A percentile compares a stretch with the other conserved stretches of the same genome.
Conservation (phyloP, 2,113 vertebrate genomes). For the Ophthalmolycus amberensis region DNA sequence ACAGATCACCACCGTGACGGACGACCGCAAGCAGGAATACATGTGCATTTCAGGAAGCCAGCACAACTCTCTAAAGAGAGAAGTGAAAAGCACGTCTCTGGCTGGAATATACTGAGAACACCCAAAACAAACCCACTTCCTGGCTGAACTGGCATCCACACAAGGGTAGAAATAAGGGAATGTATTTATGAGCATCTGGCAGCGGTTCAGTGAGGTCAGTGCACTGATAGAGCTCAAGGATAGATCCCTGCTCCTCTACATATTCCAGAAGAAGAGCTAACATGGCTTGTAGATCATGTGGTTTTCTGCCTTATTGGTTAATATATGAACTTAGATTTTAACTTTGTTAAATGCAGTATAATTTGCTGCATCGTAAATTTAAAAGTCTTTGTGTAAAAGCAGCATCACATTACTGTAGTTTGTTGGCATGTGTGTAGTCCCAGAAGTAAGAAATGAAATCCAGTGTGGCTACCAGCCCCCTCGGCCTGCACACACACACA, state of each 20-base stretch:
- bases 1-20: constrained; percentile 79
- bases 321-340: constrained; percentile 22
- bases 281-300: constrained; percentile 8
- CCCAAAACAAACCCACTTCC: constrained; percentile 84
- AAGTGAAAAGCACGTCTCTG: constrained; percentile 67
- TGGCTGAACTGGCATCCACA: constrained; percentile 76
- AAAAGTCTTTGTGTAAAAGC: constrained; percentile 24
- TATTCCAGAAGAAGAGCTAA: constrained; percentile 24
- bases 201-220: constrained; percentile 68
- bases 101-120: constrained; percentile 76
- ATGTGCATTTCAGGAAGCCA: constrained; percentile 79
- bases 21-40: constrained; percentile 77
- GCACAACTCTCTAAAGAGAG: constrained; percentile 77
- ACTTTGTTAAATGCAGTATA: constrained; percentile 19
- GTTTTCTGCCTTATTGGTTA: constrained; percentile 5
- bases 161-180: constrained; percentile 80
- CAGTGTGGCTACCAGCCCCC: neutral
- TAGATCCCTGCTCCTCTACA: constrained; percentile 32
- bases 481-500: constrained; percentile 1
- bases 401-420: constrained; percentile 1
- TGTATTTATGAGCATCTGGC: constrained; percentile 83
- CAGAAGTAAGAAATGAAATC: constrained; percentile 38
- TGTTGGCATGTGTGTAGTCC: constrained; percentile 33
- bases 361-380: constrained; percentile 16
- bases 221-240: constrained; percentile 71